Percentiles rank a stretch among this genome's conserved stretches.
phyloP scores from a whole-genome alignment of 2,888 invertebrate species.

The Temnothorax unifasciatus region DNA sequence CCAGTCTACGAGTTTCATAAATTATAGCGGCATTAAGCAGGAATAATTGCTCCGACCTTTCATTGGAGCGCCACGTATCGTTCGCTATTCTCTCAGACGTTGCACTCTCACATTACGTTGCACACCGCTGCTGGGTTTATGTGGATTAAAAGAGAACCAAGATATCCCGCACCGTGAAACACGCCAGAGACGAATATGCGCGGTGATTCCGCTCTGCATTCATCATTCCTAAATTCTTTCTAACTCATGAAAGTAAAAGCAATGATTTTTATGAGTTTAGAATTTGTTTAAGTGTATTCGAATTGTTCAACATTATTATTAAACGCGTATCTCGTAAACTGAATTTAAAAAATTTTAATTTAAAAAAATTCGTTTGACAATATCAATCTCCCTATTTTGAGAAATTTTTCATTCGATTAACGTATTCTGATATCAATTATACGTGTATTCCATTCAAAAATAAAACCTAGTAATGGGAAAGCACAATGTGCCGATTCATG shows the following conservation, averaged over 20 bases:
- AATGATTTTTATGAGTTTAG: background rate
- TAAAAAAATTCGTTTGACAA: background rate
- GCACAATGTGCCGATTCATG: background rate
- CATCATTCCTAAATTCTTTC: background rate
- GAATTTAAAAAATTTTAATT: background rate
- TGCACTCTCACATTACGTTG: background rate
- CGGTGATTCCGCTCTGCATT: background rate
- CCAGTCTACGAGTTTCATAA: slow-evolving; percentile 15
- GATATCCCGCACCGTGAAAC: slow-evolving; percentile 6
- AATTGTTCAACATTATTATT: background rate
- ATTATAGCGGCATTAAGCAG: slow-evolving; percentile 17
- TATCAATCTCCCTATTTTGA: background rate
- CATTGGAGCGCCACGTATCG: background rate
- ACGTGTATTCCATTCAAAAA: background rate
- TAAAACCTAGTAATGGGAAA: background rate
- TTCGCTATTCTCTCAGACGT: slow-evolving; percentile 16
- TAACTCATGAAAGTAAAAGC: background rate
- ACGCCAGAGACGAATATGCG: background rate
- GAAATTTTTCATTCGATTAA: background rate
- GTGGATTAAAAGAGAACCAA: slow-evolving; percentile 14
- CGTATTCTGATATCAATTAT: background rate
- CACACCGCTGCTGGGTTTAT: background rate
- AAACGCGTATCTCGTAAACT: background rate
- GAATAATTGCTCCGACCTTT: slow-evolving; percentile 38
- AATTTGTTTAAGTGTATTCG: background rate